Percentiles rank a stretch among this genome's conserved stretches.
phyloP scores from a whole-genome alignment of 2,797 vertebrate species.

The Stomatorhinus walkeri region DNA sequence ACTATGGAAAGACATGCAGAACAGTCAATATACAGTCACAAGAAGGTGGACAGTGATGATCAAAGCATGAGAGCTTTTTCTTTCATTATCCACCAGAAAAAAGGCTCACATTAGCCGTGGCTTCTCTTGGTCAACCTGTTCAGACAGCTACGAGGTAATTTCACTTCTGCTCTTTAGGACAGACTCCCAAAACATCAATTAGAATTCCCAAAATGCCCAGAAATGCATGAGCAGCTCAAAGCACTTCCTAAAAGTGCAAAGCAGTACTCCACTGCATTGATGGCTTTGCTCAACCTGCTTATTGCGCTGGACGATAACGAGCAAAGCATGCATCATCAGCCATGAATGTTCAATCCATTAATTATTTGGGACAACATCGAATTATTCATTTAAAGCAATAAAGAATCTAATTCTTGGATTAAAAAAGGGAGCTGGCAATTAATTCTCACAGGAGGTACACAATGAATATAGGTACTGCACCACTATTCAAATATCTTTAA shows the following conservation, averaged over 20 bases:
- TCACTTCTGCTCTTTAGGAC: neutral
- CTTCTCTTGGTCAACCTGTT: neutral
- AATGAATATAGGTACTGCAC: neutral
- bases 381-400: neutral
- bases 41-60: neutral
- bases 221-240: neutral
- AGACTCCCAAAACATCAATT: neutral
- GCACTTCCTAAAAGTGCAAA: neutral
- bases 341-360: neutral
- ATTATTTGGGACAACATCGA: neutral
- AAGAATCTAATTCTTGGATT: neutral
- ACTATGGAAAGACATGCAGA: neutral
- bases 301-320: neutral
- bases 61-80: neutral
- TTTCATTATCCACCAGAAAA: slow-evolving; percentile 1
- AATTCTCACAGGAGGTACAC: neutral
- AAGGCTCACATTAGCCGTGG: neutral
- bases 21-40: neutral
- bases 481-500: neutral
- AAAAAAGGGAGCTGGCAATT: too few species aligned
- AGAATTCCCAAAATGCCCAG: neutral
- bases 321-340: neutral
- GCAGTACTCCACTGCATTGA: neutral
- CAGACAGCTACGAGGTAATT: neutral
- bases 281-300: neutral